Conservation (phyloP, 2,888 invertebrate species). For the Acleris cristana region DNA sequence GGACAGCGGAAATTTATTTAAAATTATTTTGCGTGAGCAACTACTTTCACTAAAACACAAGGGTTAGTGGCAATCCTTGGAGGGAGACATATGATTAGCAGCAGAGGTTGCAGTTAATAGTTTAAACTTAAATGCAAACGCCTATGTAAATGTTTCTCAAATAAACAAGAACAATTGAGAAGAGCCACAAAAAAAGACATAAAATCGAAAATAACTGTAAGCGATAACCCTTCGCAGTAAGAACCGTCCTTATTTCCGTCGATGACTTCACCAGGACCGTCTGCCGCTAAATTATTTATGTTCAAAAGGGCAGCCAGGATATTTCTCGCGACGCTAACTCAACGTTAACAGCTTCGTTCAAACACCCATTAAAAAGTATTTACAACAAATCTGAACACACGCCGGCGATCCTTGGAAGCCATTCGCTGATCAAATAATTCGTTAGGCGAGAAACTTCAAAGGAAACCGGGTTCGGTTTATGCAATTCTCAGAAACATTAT, state of each 20-base stretch:
- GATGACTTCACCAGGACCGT: slow-evolving; percentile 70
- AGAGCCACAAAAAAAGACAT: not conserved
- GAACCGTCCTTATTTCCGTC: slow-evolving; percentile 55
- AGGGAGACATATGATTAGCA: too few species aligned
- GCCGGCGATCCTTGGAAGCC: slow-evolving; percentile 29
- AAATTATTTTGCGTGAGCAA: too few species aligned
- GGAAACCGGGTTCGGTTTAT: slow-evolving; percentile 8
- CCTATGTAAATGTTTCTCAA: too few species aligned
- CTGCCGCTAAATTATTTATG: slow-evolving; percentile 58
- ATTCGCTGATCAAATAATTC: slow-evolving; percentile 28
- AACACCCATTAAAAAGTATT: slow-evolving; percentile 24
- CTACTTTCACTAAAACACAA: too few species aligned
- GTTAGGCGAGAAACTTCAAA: slow-evolving; percentile 29
- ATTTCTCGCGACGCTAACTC: slow-evolving; percentile 38
- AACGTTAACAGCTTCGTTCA: slow-evolving; percentile 42
- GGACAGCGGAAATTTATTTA: slow-evolving; percentile 15
- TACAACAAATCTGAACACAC: slow-evolving; percentile 19
- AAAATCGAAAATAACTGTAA: not conserved
- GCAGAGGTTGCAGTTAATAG: too few species aligned
- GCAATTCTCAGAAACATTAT: slow-evolving; percentile 23
- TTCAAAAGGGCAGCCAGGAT: slow-evolving; percentile 55
- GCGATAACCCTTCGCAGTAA: slow-evolving; percentile 27
- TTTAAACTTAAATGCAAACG: too few species aligned
- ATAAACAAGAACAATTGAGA: not conserved
- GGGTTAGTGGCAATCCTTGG: not conserved